Evolutionary conservation across 2,113 vertebrate species (phyloP).

Genomic region (Phaethornis superciliosus): DNA sequence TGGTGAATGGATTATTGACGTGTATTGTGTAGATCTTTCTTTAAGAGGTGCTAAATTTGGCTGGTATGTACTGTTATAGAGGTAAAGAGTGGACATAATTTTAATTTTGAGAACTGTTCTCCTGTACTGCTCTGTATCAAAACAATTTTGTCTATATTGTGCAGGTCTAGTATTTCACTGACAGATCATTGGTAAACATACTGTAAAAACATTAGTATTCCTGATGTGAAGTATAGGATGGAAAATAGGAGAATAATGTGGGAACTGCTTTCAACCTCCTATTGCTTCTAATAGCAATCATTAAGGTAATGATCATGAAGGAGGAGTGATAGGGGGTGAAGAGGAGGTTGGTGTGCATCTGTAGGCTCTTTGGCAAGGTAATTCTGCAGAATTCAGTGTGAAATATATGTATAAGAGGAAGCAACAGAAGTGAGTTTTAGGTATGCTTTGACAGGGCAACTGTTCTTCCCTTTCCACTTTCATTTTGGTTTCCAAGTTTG

Average conservation of each 20-base stretch:
- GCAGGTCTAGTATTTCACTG: neutral
- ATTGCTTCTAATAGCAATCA: neutral
- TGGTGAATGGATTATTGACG: neutral
- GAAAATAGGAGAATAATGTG: neutral
- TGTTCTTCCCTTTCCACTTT: neutral
- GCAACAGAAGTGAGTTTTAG: neutral
- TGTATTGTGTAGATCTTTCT: neutral
- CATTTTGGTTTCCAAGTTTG: neutral
- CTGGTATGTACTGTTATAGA: neutral
- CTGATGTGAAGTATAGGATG: neutral
- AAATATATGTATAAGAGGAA: neutral
- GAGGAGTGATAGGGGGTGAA: neutral
- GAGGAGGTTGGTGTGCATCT: neutral
- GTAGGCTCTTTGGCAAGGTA: neutral
- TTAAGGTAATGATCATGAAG: neutral
- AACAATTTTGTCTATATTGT: neutral
- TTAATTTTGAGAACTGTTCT: neutral
- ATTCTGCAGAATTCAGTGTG: neutral
- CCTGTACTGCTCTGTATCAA: neutral
- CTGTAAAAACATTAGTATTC: neutral
- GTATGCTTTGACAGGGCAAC: neutral
- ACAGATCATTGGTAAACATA: neutral
- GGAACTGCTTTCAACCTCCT: neutral
- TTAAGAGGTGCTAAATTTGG: neutral
- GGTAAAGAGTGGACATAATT: neutral